A percentile compares a stretch with the other conserved stretches of the same genome.
Conservation (phyloP, 1,140 invertebrate species). For the Bradynema listronoti region DNA sequence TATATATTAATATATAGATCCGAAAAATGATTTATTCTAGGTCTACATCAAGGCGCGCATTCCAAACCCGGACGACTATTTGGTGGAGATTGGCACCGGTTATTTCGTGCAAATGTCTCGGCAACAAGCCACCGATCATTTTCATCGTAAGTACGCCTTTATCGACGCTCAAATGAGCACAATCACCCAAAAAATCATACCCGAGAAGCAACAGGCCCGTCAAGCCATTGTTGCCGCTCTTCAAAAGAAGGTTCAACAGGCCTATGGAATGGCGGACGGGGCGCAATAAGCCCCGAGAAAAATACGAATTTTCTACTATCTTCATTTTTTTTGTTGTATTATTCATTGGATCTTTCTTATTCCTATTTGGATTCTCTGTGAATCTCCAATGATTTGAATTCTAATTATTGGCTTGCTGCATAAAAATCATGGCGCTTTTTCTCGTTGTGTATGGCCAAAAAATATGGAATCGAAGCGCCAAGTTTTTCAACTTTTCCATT, state of each 20-base stretch:
- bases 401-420: no score
- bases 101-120: conserved; percentile 48
- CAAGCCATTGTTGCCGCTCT: conserved; percentile 35
- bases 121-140: conserved; percentile 47
- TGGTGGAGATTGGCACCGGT: conserved; percentile 52
- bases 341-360: background rate
- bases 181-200: conserved; percentile 32
- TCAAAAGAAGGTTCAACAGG: conserved; percentile 44
- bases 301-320: conserved; percentile 6
- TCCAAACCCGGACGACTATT: conserved; percentile 32
- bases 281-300: background rate
- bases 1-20: background rate
- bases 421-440: background rate
- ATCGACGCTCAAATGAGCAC: conserved; percentile 36
- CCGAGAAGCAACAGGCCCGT: conserved; percentile 39
- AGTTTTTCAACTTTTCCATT: background rate
- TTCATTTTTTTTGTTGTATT: conserved; percentile 3
- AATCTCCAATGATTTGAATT: no score
- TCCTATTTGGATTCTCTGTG: background rate
- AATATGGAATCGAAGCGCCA: background rate
- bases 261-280: conserved; percentile 13
- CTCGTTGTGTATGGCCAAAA: background rate
- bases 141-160: conserved; percentile 35
- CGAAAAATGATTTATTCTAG: conserved; percentile 31
- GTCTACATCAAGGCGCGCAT: conserved; percentile 44